phyloP scores from a whole-genome alignment of 2,113 vertebrate species.

The Blennius ocellaris region DNA sequence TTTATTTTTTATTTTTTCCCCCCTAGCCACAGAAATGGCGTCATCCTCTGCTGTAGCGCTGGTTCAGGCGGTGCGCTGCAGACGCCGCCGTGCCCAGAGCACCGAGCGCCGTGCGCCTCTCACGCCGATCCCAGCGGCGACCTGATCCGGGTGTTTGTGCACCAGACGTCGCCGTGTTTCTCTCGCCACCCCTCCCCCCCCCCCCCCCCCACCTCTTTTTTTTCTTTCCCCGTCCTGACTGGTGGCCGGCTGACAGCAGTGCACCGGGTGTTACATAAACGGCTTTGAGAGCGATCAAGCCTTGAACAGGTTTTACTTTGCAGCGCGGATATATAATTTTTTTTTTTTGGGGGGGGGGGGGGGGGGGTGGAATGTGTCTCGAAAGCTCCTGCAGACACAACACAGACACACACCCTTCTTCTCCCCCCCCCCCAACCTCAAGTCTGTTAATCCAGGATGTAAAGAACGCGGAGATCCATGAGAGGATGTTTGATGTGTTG shows the following conservation, averaged over 20 bases:
- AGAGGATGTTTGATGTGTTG: slow-evolving; percentile 7
- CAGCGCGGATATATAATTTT: slow-evolving; percentile 50
- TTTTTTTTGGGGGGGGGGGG: neutral
- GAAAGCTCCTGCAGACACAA: slow-evolving; percentile 3
- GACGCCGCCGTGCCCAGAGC: slow-evolving; percentile 45
- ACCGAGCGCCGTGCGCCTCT: slow-evolving; percentile 25
- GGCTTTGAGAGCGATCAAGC: slow-evolving; percentile 58
- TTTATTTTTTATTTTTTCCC: slow-evolving; percentile 3
- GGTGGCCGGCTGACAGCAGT: slow-evolving; percentile 44
- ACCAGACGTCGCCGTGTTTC: too few relatives aligned
- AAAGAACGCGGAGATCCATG: neutral
- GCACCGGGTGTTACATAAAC: slow-evolving; percentile 77
- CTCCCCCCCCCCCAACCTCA: too few relatives aligned
- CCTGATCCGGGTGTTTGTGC: slow-evolving; percentile 31
- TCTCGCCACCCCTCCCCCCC: too few relatives aligned
- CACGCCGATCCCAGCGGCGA: neutral
- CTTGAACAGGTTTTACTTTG: slow-evolving; percentile 56
- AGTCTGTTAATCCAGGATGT: neutral
- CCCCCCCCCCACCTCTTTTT: too few relatives aligned
- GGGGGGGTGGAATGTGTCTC: slow-evolving; percentile 35
- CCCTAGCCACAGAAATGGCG: slow-evolving; percentile 84
- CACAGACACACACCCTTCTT: slow-evolving; percentile 6
- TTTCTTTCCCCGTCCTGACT: slow-evolving; percentile 42
- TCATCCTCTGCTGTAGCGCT: slow-evolving; percentile 80
- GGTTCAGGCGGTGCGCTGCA: slow-evolving; percentile 69